Conservation (phyloP, 2,888 invertebrate genomes). For the Blera fallax region DNA sequence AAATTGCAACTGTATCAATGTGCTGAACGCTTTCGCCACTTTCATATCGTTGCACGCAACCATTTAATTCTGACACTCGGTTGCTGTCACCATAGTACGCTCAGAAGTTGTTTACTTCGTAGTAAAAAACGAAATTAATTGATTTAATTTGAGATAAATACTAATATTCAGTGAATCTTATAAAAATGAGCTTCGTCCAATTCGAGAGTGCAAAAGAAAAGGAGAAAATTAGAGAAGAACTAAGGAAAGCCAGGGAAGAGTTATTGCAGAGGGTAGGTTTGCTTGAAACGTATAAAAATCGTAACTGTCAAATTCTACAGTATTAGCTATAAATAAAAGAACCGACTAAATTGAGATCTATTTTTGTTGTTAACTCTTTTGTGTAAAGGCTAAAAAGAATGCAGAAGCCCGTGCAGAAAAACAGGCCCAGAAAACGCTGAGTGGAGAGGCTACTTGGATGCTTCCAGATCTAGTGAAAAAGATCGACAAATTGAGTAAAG, state of each 20-base stretch:
- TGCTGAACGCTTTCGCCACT: not conserved
- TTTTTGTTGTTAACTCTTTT: not conserved
- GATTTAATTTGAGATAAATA: not conserved
- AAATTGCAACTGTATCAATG: not conserved
- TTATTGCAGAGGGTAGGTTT: slow-evolving; percentile 75
- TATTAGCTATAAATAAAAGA: not conserved
- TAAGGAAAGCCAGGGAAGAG: slow-evolving; percentile 77
- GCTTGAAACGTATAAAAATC: not conserved
- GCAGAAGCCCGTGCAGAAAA: slow-evolving; percentile 76
- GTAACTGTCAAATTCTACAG: not conserved
- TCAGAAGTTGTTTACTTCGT: not conserved
- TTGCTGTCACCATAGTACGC: not conserved
- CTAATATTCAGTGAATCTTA: not conserved
- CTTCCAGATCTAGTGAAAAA: slow-evolving; percentile 77
- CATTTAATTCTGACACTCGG: not conserved
- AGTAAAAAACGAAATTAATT: not conserved
- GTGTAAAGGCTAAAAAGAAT: slow-evolving; percentile 75
- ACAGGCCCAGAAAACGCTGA: slow-evolving; percentile 74
- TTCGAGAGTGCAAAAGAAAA: slow-evolving; percentile 79
- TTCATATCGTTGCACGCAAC: not conserved
- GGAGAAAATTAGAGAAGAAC: slow-evolving; percentile 77
- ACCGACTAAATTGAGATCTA: not conserved
- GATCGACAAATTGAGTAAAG: slow-evolving; percentile 70
- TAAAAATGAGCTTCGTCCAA: slow-evolving; percentile 78
- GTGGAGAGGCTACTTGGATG: slow-evolving; percentile 78